Percentiles rank a stretch among this genome's conserved stretches.
Conservation (phyloP, 2,113 vertebrate species). For the Rhynchopsitta pachyrhyncha region DNA sequence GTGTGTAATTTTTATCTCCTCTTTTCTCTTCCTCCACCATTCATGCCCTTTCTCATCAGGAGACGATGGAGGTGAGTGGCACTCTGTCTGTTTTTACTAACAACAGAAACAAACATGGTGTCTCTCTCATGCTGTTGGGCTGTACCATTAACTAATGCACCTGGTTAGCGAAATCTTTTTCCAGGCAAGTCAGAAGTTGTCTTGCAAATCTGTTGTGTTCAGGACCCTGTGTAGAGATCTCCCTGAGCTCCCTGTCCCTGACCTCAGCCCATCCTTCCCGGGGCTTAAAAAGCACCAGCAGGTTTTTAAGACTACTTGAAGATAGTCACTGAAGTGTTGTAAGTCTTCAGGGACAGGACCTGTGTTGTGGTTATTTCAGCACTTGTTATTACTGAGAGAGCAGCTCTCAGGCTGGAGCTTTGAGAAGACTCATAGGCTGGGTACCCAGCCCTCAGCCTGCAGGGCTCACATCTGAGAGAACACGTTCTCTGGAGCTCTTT, state of each 20-base stretch:
- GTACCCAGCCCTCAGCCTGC: not conserved
- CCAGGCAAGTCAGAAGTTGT: not conserved
- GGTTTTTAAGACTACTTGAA: not conserved
- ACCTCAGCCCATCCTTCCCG: not conserved
- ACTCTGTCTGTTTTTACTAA: not conserved
- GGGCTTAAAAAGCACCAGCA: not conserved
- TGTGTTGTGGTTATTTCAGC: not conserved
- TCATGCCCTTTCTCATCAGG: not conserved
- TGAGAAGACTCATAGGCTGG: not conserved
- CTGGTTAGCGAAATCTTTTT: not conserved
- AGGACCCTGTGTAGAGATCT: not conserved
- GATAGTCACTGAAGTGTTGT: not conserved
- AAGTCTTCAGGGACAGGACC: not conserved
- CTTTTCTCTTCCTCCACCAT: not conserved
- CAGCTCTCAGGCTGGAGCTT: not conserved
- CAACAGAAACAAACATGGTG: not conserved
- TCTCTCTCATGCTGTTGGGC: not conserved
- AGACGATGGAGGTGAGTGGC: constrained; percentile 48
- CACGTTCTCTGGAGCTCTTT: not conserved
- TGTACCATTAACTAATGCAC: not conserved
- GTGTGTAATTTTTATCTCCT: not conserved
- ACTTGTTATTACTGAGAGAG: not conserved
- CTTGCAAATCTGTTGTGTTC: not conserved
- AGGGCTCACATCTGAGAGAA: not conserved
- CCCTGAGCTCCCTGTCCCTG: not conserved